Conservation (phyloP, 2,113 vertebrate species). For the Monopterus albus region DNA sequence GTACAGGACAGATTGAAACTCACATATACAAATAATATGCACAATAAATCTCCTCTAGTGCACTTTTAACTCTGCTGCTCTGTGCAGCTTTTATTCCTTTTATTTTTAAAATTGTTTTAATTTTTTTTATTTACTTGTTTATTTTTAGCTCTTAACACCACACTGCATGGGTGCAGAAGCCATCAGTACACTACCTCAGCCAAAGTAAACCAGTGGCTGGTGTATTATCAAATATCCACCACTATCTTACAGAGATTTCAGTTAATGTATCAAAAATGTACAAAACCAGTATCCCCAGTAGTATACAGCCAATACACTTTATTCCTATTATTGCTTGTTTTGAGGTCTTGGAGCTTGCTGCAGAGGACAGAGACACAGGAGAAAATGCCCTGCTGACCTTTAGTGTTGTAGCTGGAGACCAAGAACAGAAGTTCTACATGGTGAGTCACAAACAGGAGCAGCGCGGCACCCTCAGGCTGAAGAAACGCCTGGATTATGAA, state of each 20-base stretch:
- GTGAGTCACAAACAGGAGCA: constrained; percentile 84
- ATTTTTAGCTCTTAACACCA: no score
- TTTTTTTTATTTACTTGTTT: no score
- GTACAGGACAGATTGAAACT: neutral
- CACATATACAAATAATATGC: no score
- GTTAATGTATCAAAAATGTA: neutral
- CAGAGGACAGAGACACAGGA: constrained; percentile 84
- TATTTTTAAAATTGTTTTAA: neutral
- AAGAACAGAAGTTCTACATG: constrained; percentile 89
- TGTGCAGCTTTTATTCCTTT: neutral
- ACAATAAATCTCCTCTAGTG: neutral
- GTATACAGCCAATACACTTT: neutral
- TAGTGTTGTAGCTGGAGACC: constrained; percentile 86
- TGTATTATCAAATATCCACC: neutral
- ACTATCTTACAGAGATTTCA: neutral
- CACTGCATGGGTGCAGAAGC: no score
- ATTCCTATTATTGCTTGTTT: neutral
- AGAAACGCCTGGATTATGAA: constrained; percentile 89
- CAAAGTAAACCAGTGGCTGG: neutral
- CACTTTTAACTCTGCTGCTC: neutral
- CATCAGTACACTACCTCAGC: neutral
- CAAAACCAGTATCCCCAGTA: neutral
- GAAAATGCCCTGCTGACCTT: constrained; percentile 89
- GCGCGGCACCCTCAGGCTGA: constrained; percentile 84
- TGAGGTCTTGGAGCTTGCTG: constrained; percentile 82